Evolutionary conservation across 2,113 vertebrate genomes (phyloP).

Genomic region (Platysteira castanea): DNA sequence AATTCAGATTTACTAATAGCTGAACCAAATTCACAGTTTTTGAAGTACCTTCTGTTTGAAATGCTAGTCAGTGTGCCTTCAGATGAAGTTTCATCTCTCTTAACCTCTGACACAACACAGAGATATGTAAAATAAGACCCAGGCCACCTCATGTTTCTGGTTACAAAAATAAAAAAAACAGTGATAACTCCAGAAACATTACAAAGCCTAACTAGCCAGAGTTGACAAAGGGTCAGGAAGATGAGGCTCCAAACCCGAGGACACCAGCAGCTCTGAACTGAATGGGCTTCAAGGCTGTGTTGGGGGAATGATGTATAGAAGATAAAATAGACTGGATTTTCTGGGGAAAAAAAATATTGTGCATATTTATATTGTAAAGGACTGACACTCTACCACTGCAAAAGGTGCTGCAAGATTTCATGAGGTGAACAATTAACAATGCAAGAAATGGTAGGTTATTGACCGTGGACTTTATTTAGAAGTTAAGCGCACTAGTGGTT

Average conservation of each 20-base stretch:
- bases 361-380: background rate
- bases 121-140: background rate
- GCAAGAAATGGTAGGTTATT: background rate
- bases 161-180: background rate
- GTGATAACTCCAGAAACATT: background rate
- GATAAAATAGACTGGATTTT: background rate
- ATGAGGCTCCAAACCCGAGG: background rate
- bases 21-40: background rate
- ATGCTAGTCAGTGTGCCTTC: background rate
- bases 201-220: background rate
- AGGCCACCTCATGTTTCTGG: background rate
- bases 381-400: background rate
- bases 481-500: background rate
- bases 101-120: background rate
- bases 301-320: background rate
- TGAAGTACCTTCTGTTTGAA: background rate
- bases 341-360: background rate
- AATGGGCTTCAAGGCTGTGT: rapidly evolving
- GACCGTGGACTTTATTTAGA: background rate
- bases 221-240: background rate
- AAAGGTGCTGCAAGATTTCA: background rate
- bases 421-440: background rate
- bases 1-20: background rate
- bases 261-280: background rate
- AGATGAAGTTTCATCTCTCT: background rate